Evolutionary conservation across 2,888 invertebrate genomes (phyloP).

Genomic region (Ornithoptera alexandrae): DNA sequence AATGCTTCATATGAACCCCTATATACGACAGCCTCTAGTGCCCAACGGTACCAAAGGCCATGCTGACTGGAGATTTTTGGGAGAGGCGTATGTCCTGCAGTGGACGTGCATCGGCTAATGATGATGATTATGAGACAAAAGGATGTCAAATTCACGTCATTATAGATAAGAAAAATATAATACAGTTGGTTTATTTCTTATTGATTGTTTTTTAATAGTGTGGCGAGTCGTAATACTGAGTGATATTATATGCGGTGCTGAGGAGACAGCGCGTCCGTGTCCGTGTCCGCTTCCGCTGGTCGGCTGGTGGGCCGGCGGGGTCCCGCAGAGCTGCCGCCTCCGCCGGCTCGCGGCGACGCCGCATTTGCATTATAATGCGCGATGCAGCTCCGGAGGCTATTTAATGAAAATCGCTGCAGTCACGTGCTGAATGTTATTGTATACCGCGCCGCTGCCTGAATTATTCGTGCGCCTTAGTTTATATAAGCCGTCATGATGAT

Average conservation of each 20-base stretch:
- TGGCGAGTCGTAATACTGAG: neutral
- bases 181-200: too few relatives aligned
- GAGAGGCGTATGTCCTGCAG: too few relatives aligned
- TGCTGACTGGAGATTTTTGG: too few relatives aligned
- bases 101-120: too few relatives aligned
- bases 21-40: too few relatives aligned
- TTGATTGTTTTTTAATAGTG: too few relatives aligned
- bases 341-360: conserved; percentile 33
- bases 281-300: neutral
- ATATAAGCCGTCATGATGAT: neutral
- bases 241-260: conserved; percentile 24
- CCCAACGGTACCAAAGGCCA: too few relatives aligned
- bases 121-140: too few relatives aligned
- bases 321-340: conserved; percentile 37
- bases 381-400: conserved; percentile 47
- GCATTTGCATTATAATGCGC: conserved; percentile 65
- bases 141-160: too few relatives aligned
- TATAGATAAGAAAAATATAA: too few relatives aligned
- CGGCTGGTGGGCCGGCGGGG: conserved; percentile 35
- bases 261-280: conserved; percentile 28
- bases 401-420: conserved; percentile 59
- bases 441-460: conserved; percentile 23
- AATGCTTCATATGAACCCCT: too few relatives aligned
- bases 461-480: conserved; percentile 17
- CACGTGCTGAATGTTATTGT: conserved; percentile 34